Evolutionary conservation across 1,140 invertebrate genomes (phyloP).

Genomic region (Heliothis subflexa): DNA sequence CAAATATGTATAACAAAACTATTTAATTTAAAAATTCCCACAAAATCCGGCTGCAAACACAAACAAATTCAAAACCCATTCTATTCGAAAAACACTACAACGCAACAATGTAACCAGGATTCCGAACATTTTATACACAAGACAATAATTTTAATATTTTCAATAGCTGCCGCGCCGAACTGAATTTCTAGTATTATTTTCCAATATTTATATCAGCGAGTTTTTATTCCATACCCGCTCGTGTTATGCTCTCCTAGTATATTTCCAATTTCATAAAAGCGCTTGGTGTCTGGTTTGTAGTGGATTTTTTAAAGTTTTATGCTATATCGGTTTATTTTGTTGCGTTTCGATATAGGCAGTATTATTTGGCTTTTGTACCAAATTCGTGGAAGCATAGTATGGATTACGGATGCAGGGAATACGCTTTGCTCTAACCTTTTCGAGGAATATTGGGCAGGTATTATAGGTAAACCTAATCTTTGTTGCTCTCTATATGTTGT

Average conservation of each 20-base stretch:
- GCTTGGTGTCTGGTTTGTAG: slow-evolving; percentile 18
- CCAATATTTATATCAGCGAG: slow-evolving; percentile 38
- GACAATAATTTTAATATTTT: slow-evolving; percentile 44
- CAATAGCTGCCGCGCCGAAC: slow-evolving; percentile 25
- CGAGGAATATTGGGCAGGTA: too few relatives aligned
- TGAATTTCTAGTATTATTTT: slow-evolving; percentile 38
- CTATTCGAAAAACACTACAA: slow-evolving; percentile 2
- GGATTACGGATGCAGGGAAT: too few relatives aligned
- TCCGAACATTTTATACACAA: slow-evolving; percentile 11
- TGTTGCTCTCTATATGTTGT: too few relatives aligned
- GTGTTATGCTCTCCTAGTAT: slow-evolving; percentile 25
- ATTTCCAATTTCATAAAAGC: slow-evolving; percentile 41
- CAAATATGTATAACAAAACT: too few relatives aligned
- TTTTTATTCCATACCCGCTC: slow-evolving; percentile 39
- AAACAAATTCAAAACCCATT: neutral
- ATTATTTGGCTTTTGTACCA: too few relatives aligned
- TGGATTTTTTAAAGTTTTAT: neutral
- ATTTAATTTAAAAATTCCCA: too few relatives aligned
- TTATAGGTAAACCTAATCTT: too few relatives aligned
- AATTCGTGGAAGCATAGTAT: too few relatives aligned
- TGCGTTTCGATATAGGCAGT: neutral
- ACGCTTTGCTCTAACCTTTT: too few relatives aligned
- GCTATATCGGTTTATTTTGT: neutral
- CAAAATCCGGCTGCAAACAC: neutral
- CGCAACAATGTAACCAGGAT: neutral